Evolutionary conservation across 1,140 invertebrate species (phyloP), one percentile per base, ranked within the genome.

Genomic region (Drosophila melanogaster): DNA sequence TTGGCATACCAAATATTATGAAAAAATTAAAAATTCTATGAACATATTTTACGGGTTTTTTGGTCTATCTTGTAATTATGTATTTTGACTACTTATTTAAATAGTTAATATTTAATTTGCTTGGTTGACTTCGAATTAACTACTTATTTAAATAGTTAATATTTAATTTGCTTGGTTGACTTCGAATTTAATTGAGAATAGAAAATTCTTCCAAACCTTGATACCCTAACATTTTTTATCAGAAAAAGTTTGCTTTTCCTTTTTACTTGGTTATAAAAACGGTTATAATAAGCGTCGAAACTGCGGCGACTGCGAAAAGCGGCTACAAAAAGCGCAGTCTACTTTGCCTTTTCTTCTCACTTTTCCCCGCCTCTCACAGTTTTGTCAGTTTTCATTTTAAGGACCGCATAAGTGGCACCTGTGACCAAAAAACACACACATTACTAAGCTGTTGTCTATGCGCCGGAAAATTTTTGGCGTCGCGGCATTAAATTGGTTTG

Each of bases 391-490:
- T 46, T 51, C 22, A 33, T 40, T 60, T 67, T 46, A 38, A 57
- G 77, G 44, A 50, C 44, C 81, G 69, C 81, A 84, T 84, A 84
- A 84, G 81, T 84, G 81, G 81, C 81, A 84, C 81, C 81, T 84
- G 81, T 72, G 81, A 84, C 81, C 81, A 79, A 66, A 54, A 35
- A 22, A 22, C 41, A 74, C 55, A 62, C 22, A 53, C 41, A 46
- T 69, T 66, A 8, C 33, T 46, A 71, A 70, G 54, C 47, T 61
- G 64, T 35, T 70, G 51, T 57, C 67, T 70, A 70, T 49, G 41
- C 30, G 64, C 50, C 24, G 51, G 4, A 69, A 70, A 46, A 69
- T 47, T 56, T 57, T 70, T 19, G 65, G 64, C 35, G 66, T 44
- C 65, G 37, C 67, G 67, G 64, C 67, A 70, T 70, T 40, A 70